Evolutionary conservation across 2,888 invertebrate species (phyloP).

Genomic region (Eristalis intricaria): DNA sequence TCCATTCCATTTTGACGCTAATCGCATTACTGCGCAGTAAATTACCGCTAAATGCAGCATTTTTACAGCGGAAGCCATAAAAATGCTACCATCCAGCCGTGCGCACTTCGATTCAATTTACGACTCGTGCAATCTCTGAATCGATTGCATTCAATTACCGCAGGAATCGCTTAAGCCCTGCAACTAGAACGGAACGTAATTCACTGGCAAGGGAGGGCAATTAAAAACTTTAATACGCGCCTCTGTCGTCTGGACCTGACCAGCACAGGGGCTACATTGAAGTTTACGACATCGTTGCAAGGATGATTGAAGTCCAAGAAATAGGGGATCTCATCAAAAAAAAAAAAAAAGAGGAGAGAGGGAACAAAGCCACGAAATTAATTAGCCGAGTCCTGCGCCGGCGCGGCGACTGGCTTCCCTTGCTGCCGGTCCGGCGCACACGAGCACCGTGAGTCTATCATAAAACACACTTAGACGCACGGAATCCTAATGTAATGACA

Average conservation of each 20-base stretch:
- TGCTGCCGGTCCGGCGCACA: neutral
- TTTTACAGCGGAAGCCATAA: constrained; percentile 23
- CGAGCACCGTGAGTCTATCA: constrained; percentile 32
- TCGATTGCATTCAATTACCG: neutral
- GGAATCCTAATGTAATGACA: constrained; percentile 70
- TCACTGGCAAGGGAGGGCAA: neutral
- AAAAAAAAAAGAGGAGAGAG: neutral
- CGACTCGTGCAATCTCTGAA: neutral
- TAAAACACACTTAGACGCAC: constrained; percentile 63
- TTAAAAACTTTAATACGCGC: constrained; percentile 17
- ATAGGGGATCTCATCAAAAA: neutral
- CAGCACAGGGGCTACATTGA: constrained; percentile 5
- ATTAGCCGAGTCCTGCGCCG: constrained; percentile 47
- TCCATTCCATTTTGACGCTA: neutral
- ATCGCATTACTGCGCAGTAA: constrained; percentile 1
- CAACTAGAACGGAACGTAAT: constrained; percentile 4
- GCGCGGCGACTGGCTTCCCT: neutral
- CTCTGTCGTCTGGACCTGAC: neutral
- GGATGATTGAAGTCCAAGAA: constrained; percentile 52
- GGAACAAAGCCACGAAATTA: constrained; percentile 36
- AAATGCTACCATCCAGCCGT: neutral
- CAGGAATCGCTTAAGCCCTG: neutral
- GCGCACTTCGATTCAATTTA: neutral
- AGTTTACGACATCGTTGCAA: constrained; percentile 50
- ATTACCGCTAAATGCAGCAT: neutral